Conservation (phyloP, 2,888 invertebrate species). For the Griposia aprilina region DNA sequence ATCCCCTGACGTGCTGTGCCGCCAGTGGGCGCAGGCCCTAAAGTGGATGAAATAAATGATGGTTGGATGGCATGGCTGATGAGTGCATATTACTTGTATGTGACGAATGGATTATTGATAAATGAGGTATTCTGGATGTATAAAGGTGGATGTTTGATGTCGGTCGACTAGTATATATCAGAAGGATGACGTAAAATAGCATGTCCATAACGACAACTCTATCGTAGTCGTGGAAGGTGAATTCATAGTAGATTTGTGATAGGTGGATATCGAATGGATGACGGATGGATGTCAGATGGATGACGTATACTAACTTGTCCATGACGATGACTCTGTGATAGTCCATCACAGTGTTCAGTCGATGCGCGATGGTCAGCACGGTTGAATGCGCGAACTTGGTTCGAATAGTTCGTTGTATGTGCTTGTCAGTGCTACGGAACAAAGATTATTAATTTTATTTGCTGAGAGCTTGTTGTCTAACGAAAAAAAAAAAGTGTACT, state of each 20-base stretch:
- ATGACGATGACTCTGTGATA: constrained; percentile 95
- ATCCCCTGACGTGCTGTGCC: too few species aligned
- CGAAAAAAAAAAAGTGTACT: too few species aligned
- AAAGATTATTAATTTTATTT: background rate
- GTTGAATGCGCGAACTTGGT: constrained; percentile 93
- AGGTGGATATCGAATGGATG: background rate
- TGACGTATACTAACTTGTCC: constrained; percentile 90
- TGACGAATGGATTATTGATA: background rate
- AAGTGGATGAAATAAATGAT: background rate
- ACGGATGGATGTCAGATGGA: background rate
- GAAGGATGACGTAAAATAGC: too few species aligned
- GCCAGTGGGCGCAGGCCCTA: too few species aligned
- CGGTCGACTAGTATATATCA: too few species aligned
- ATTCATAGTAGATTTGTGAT: background rate
- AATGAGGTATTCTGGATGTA: background rate
- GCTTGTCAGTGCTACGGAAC: constrained; percentile 91
- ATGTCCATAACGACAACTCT: too few species aligned
- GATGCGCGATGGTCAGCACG: constrained; percentile 95
- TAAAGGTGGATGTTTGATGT: background rate
- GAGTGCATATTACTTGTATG: background rate
- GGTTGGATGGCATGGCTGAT: too few species aligned
- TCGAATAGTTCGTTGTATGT: constrained; percentile 94
- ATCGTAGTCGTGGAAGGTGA: background rate
- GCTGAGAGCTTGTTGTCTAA: too few species aligned
- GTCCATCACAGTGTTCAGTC: constrained; percentile 96